Percentiles rank a stretch among this genome's conserved stretches.
phyloP scores from a whole-genome alignment of 2,797 vertebrate genomes.

The Oreochromis mossambicus region DNA sequence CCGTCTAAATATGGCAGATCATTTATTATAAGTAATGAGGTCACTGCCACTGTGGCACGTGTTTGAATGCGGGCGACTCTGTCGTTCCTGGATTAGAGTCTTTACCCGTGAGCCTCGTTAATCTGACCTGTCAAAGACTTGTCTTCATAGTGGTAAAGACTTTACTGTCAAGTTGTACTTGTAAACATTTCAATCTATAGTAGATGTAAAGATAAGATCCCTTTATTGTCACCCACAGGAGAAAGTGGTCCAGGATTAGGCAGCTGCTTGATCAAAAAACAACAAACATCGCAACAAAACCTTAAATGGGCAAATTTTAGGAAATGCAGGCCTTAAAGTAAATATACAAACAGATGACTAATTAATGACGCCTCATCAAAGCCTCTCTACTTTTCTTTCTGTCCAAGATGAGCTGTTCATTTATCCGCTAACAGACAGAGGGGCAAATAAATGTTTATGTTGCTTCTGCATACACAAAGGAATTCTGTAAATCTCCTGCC shows the following conservation, averaged over 20 bases:
- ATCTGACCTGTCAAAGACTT: neutral
- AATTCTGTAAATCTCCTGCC: neutral
- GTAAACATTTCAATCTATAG: neutral
- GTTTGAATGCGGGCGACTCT: neutral
- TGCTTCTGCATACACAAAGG: neutral
- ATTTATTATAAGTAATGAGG: neutral
- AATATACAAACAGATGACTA: neutral
- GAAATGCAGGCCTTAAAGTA: neutral
- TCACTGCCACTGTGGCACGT: neutral
- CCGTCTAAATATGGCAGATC: neutral
- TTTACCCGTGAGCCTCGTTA: neutral
- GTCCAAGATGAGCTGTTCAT: neutral
- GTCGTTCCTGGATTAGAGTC: neutral
- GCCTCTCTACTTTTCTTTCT: neutral
- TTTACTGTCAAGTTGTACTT: neutral
- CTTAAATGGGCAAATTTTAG: neutral
- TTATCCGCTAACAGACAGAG: neutral
- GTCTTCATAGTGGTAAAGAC: neutral
- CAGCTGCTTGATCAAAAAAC: neutral
- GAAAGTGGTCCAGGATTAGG: neutral
- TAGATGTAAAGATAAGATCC: neutral
- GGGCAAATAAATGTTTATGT: neutral
- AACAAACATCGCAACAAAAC: neutral
- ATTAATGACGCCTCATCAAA: neutral
- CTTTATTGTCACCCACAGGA: neutral